Evolutionary conservation across 2,797 vertebrate species (phyloP).

Genomic region (Dipus sagitta): DNA sequence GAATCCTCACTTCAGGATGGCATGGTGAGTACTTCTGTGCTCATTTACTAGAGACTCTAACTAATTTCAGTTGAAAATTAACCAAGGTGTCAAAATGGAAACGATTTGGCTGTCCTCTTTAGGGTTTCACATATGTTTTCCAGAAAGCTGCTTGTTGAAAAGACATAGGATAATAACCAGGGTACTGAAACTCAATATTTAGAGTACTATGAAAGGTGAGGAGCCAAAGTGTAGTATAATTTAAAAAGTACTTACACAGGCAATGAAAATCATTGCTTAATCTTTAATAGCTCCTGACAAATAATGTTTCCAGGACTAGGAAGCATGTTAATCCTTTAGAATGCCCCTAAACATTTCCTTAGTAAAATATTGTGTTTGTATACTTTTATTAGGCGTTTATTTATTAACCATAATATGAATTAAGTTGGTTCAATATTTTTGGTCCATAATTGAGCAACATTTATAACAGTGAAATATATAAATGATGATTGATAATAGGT

Average conservation of each 20-base stretch:
- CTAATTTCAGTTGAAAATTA: conserved; percentile 70
- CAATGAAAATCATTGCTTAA: conserved; percentile 4
- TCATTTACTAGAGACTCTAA: conserved; percentile 66
- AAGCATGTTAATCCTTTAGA: conserved; percentile 12
- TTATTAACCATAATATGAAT: conserved; percentile 44
- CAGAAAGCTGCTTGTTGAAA: background rate
- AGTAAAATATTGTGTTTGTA: conserved; percentile 42
- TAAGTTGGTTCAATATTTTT: conserved; percentile 1
- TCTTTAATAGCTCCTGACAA: background rate
- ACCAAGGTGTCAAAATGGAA: background rate
- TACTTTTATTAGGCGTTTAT: conserved; percentile 5
- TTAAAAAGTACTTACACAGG: background rate
- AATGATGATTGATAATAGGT: background rate
- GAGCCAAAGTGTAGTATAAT: background rate
- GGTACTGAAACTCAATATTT: background rate
- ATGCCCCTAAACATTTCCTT: background rate
- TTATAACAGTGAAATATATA: background rate
- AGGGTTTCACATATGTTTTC: background rate
- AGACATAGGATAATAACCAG: background rate
- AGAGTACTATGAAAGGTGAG: background rate
- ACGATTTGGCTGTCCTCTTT: background rate
- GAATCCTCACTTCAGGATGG: background rate
- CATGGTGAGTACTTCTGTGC: conserved; percentile 4
- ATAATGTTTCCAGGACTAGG: background rate
- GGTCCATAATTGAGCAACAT: background rate